phyloP scores from a whole-genome alignment of 2,113 vertebrate species.

The Lagopus leucura region DNA sequence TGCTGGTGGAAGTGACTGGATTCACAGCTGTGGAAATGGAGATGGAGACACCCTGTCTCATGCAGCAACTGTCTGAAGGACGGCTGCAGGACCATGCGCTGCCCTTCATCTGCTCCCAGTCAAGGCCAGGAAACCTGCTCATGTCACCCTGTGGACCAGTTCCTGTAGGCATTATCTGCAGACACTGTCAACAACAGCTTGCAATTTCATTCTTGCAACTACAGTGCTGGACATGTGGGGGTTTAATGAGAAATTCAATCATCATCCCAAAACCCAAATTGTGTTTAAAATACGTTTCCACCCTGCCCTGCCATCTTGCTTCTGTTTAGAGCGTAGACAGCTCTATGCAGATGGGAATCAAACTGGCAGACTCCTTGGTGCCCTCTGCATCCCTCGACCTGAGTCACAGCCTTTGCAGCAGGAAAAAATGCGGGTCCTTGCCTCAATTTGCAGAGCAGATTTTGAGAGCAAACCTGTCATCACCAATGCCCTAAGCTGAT shows the following conservation, averaged over 20 bases:
- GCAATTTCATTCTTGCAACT: not conserved
- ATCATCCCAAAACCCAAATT: not conserved
- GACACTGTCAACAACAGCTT: not conserved
- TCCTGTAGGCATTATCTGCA: not conserved
- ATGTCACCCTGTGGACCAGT: fast-evolving
- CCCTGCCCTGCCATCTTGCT: not conserved
- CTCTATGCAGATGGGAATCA: not conserved
- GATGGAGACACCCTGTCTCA: not conserved
- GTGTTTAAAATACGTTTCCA: not conserved
- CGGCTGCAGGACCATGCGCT: not conserved
- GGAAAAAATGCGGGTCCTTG: not conserved
- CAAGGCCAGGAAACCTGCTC: fast-evolving
- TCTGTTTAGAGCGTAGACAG: not conserved
- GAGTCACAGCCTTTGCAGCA: not conserved
- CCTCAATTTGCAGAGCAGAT: not conserved
- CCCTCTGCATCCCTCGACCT: not conserved
- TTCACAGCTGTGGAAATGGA: not conserved
- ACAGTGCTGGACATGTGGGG: not conserved
- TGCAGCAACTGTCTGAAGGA: not conserved
- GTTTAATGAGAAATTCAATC: not conserved
- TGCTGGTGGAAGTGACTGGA: not conserved
- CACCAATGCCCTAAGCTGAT: conserved; percentile 1
- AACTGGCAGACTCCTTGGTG: not conserved
- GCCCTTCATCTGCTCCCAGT: not conserved
- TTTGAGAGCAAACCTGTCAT: not conserved